These are phyloP conservation scores for Odocoileus hemionus DNA, from an alignment of 2,113 vertebrate genomes.

Conservation along the genomic window DNA sequence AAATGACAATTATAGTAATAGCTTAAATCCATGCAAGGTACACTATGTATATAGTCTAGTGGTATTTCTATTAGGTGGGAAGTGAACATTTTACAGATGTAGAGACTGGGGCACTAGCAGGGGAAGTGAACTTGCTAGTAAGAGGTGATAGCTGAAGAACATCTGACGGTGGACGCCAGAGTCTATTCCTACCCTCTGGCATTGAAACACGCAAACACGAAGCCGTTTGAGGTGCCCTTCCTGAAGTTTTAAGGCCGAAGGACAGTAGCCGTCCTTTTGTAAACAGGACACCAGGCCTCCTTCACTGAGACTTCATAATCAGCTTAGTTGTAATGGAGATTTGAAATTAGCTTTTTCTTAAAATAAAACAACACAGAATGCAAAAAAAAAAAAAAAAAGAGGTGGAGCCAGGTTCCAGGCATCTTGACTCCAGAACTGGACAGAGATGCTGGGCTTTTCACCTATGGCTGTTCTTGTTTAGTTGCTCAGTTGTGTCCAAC, in stretches of 20 bases:
- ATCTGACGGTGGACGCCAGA: slow-evolving; percentile 90
- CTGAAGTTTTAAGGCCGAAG: slow-evolving; percentile 84
- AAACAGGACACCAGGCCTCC: slow-evolving; percentile 33
- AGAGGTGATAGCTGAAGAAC: slow-evolving; percentile 86
- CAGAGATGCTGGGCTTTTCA: not conserved
- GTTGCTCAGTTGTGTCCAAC: not conserved
- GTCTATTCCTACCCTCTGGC: slow-evolving; percentile 94
- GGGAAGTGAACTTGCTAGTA: not conserved
- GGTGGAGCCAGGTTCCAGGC: not conserved
- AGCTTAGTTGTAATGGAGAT: slow-evolving; percentile 30
- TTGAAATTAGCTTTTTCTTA: slow-evolving; percentile 62
- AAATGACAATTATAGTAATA: not conserved
- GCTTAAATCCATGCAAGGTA: not conserved
- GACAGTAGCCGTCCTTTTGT: slow-evolving; percentile 26
- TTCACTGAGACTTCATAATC: slow-evolving; percentile 55
- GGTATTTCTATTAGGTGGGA: not conserved
- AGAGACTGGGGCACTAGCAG: not conserved
- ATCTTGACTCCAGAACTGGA: not conserved
- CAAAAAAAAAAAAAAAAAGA: too few relatives aligned
- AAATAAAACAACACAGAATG: slow-evolving; percentile 62
- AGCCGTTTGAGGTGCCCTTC: slow-evolving; percentile 92
- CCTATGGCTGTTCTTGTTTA: not conserved
- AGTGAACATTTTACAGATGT: not conserved
- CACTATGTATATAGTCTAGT: not conserved
- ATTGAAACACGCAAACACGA: slow-evolving; percentile 89